Conservation (phyloP, 23 tunicate genomes). For the Halocynthia roretzi region DNA sequence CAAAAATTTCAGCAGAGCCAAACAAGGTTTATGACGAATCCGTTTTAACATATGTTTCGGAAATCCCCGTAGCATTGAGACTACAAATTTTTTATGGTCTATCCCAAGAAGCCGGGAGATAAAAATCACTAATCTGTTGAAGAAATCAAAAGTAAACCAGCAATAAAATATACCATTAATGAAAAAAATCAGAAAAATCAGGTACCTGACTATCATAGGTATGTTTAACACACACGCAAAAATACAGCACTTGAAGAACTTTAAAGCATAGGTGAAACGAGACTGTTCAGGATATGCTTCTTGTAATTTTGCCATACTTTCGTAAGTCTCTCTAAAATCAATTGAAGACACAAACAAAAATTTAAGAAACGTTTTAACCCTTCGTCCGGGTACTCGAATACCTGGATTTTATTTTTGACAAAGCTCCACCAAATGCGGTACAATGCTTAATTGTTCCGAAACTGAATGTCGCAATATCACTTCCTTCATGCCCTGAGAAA, state of each 20-base stretch:
- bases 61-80: conserved; percentile 49
- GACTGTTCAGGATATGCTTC: conserved; percentile 42
- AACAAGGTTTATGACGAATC: conserved; percentile 44
- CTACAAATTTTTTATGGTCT: conserved; percentile 50
- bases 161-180: neutral
- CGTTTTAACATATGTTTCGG: conserved; percentile 23
- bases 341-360: neutral
- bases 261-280: conserved; percentile 26
- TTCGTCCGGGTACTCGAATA: neutral
- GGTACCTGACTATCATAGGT: conserved; percentile 34
- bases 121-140: conserved; percentile 22
- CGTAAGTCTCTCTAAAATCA: conserved; percentile 22
- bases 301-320: conserved; percentile 16
- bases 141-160: neutral
- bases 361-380: neutral
- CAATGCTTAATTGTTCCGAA: conserved; percentile 50
- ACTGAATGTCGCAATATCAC: conserved; percentile 46
- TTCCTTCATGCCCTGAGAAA: conserved; percentile 45
- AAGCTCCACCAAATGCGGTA: conserved; percentile 63
- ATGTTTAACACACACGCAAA: conserved; percentile 22
- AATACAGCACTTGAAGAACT: conserved; percentile 37
- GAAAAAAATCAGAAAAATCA: neutral
- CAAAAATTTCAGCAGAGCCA: conserved; percentile 32
- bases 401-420: conserved; percentile 39
- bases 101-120: conserved; percentile 23